Evolutionary conservation across 2,888 invertebrate species (phyloP), one percentile per base, ranked within the genome.

Genomic region (Tenodera sinensis): DNA sequence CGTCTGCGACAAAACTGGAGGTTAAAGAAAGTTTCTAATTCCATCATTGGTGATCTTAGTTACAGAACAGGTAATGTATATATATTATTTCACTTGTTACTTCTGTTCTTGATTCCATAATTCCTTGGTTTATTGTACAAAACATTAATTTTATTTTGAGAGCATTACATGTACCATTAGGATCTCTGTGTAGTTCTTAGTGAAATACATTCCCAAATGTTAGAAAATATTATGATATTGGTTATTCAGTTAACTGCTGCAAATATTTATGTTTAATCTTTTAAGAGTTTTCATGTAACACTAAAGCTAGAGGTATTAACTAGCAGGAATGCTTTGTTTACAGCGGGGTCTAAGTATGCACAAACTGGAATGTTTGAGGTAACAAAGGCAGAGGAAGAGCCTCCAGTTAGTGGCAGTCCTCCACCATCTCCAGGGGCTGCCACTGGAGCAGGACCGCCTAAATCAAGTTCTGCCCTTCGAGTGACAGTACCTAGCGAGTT

Each of bases 361-460:
- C 98, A 98, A 94, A 97, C 97, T 90, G 99, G 99, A 4, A 97
- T 98, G 92, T 98, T 99, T 94, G 98, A 99, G 94, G 98, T 99
- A 1, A 97, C 97, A 0, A 99, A 99, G 94, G 98, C 98, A 0
- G 98, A 98, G 90, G 97, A 97, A 89, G 96, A 97, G 86, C 90
- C 93, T 54, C 92, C 93, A 25, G 93, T 93, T 42, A 85, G 85
- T 54, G 92, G 93, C 28, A 93, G 93, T 47, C 92, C 93, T 88
- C 94, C 95, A 0, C 94, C 95, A 8, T 90, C 90, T 14, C 90
- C 90, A 25, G 90, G 90, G 8, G 86, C 90, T 83, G 90, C 88
- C 9, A 86, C 88, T 20, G 88, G 90, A n/a, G 87, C 42, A 82
- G 87, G 82, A 25, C 83, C 89, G 34, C 94, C 95, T 0, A 96